Base-by-base conservation (phyloP, 2,113 vertebrate species). In the Pterocles orientalis region DNA sequence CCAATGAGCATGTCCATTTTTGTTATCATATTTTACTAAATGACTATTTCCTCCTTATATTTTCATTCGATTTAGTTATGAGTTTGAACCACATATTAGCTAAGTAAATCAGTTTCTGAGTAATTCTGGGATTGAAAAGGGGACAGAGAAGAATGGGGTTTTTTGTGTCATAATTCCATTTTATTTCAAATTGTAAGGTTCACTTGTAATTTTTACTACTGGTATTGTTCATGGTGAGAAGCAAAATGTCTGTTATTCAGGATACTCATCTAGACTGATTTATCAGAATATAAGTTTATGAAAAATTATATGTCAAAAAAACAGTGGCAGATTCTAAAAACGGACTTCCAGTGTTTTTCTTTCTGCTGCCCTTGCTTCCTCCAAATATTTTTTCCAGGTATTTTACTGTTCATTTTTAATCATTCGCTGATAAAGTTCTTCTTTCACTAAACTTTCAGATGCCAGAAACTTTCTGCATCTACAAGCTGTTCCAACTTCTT, bases 141-240 rank as follows among this genome's bases (percentile, higher is more conserved):
- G 14, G 20, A 43, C 6, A 23, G 7, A 76, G 8, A 66, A 53
- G 0, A 66, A 70, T 10, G 2, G 3, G 2, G 3, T 56, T 16
- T 61, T 51, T 26, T 18, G 17, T 77, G 9, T 39, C 19, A 18
- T 25, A 28, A 47, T 7, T 60, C 2, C 9, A 56, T 48, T 51
- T 86, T 12, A 58, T 47, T 53, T 83, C 33, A 41, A 77, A 47
- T 47, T 47, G 0, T 12, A 65, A 21, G 4, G 8, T 56, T 51
- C 12, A 18, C 7, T 41, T 70, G 14, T 57, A 18, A 61, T 72
- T 68, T 47, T 54, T 58, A 78, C 5, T 58, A 8, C 16, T 68
- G 5, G 1, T 64, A 68, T 43, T 82, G 18, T 2, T 13, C 51
- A 76, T 17, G 7, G 3, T 56, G 13, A 60, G n/a, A 90, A 84